phyloP scores from a whole-genome alignment of 2,113 vertebrate genomes.

The Poicephalus meyeri region DNA sequence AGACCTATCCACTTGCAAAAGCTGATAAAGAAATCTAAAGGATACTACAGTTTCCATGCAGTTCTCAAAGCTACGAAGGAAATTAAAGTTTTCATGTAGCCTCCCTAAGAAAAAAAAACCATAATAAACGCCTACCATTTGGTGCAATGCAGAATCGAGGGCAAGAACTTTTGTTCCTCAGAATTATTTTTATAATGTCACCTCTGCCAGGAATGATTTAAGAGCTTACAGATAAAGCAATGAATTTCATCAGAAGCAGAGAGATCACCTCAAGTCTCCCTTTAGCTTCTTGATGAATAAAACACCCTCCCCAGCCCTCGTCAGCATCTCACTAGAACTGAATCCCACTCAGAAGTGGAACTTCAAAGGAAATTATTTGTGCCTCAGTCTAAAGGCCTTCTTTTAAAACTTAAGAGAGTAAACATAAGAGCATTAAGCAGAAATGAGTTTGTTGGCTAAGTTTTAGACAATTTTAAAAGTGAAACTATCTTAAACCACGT shows the following conservation, averaged over 20 bases:
- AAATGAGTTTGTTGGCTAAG: not conserved
- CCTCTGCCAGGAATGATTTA: constrained; percentile 54
- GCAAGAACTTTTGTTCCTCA: constrained; percentile 30
- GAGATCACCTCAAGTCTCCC: not conserved
- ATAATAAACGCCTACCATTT: not conserved
- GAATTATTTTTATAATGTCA: constrained; percentile 52
- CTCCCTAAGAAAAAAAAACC: not conserved
- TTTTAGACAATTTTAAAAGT: not conserved
- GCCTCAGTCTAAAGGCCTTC: not conserved
- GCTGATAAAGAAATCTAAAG: not conserved
- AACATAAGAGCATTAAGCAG: not conserved
- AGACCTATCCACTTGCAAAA: not conserved
- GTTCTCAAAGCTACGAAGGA: not conserved
- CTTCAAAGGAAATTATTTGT: not conserved
- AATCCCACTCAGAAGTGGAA: not conserved
- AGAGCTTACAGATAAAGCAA: constrained; percentile 44
- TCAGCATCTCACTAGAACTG: not conserved
- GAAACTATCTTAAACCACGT: not conserved
- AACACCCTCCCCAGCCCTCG: not conserved
- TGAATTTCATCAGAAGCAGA: constrained; percentile 35
- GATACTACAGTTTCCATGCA: not conserved
- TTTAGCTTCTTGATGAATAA: not conserved
- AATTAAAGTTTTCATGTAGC: not conserved
- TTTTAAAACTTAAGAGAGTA: not conserved
- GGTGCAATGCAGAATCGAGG: constrained; percentile 43